Base-by-base conservation (phyloP, 2,888 invertebrate species). In the Liopterus haemorrhoidalis region DNA sequence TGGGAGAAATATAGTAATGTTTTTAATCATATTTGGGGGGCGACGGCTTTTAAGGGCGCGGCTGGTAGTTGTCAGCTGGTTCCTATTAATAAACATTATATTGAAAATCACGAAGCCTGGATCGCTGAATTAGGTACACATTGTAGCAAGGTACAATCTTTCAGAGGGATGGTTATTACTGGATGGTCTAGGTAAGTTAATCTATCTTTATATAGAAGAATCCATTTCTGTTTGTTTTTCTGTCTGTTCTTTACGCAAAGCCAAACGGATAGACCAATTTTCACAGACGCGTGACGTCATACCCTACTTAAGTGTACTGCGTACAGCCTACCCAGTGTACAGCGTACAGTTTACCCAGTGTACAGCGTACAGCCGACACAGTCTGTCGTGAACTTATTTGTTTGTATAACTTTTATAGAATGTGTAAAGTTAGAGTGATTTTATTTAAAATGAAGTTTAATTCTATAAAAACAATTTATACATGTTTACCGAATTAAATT, bases 11-110 rank as follows among this genome's bases (percentile, higher is more conserved):
- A 86, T 56, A 68, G 74, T 4, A 66, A 68, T 42, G 64, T 83
- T 19, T 92, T 92, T 61, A 71, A 76, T 0, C 72, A 73, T 33
- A 65, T 90, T 12, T 89, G 90, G 87, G 77, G 77, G 0, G 91
- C 82, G 0, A 82, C 84, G 19, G 88, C 90, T 0, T 92, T 80
- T 61, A 92, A 92, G 69, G 92, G 92, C 1, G 88, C 91, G 0
- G 85, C 86, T 48, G 85, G 88, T 0, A 79, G 82, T 41, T 75
- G 77, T 54, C 79, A 82, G 71, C 60, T 73, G 48, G 60, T 84
- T 41, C 83, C 87, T 0, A 73, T 81, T 8, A 74, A 80, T 39
- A 69, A 70, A 16, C 79, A 84, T 49, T 89, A 90, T 58, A 68
- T 83, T 8, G 81, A 81, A 54, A 90, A 88, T 65, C 85, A 89